These are phyloP conservation scores for Monodelphis domestica DNA, from an alignment of 2,797 vertebrate genomes.

Conservation along the genomic window DNA sequence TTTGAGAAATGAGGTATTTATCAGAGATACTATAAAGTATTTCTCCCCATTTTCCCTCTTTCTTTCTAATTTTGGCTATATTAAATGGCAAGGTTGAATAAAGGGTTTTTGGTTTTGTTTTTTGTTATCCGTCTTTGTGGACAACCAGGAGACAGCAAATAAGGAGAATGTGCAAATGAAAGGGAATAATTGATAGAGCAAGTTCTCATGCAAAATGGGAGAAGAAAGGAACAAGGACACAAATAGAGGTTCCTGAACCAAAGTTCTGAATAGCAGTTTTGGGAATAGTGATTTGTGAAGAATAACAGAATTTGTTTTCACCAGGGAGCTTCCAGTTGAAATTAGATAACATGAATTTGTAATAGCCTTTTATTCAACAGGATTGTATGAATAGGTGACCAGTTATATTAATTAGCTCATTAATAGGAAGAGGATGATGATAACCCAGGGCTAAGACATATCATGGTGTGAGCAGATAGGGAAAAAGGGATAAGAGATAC, in stretches of 20 bases:
- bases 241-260: not conserved
- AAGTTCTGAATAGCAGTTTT: not conserved
- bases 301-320: not conserved
- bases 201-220: not conserved
- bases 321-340: not conserved
- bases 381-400: not conserved
- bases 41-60: not conserved
- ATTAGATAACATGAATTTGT: not conserved
- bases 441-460: not conserved
- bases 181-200: not conserved
- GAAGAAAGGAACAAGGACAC: not conserved
- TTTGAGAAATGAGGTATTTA: not conserved
- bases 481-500: not conserved
- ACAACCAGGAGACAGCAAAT: not conserved
- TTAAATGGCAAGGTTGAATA: not conserved
- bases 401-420: not conserved
- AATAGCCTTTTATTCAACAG: not conserved
- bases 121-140: not conserved
- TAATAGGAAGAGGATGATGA: not conserved
- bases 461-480: not conserved
- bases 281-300: not conserved
- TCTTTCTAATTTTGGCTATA: not conserved
- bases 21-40: not conserved
- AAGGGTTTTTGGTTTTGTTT: not conserved
- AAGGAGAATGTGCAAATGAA: not conserved